Evolutionary conservation across 2,113 vertebrate species (phyloP).

Genomic region (Trichomycterus rosablanca): DNA sequence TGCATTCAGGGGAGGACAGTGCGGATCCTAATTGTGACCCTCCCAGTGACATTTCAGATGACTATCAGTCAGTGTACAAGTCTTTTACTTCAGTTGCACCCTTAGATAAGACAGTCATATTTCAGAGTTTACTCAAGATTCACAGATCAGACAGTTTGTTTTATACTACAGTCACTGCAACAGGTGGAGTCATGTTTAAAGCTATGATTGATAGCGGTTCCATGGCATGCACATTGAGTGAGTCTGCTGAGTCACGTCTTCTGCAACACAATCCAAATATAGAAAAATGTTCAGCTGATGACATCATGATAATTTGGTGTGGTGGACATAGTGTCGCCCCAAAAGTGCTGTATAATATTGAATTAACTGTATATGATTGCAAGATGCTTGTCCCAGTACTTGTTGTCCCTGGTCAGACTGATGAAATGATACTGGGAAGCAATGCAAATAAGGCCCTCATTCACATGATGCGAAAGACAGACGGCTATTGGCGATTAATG

Average conservation of each 20-base stretch:
- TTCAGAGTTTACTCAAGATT: conserved; percentile 32
- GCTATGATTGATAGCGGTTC: conserved; percentile 45
- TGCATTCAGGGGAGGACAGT: conserved; percentile 30
- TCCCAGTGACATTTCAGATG: conserved; percentile 18
- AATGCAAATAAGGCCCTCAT: conserved; percentile 18
- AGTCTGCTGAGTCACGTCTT: conserved; percentile 14
- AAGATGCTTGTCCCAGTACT: conserved; percentile 19
- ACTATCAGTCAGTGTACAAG: background rate
- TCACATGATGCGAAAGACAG: too few relatives aligned
- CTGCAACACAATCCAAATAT: conserved; percentile 9
- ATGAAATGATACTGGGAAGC: conserved; percentile 34
- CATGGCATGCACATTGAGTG: conserved; percentile 43
- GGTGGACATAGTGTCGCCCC: background rate
- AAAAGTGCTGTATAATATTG: background rate
- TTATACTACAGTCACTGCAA: conserved; percentile 27
- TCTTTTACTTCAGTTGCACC: background rate
- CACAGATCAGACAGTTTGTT: conserved; percentile 29
- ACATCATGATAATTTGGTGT: background rate
- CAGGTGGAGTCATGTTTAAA: conserved; percentile 9
- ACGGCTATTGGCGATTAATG: too few relatives aligned
- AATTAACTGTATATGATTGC: background rate
- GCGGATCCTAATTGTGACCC: conserved; percentile 14
- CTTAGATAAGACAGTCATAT: conserved; percentile 16
- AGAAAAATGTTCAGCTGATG: background rate
- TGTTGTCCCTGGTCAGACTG: conserved; percentile 27